phyloP scores from a whole-genome alignment of 2,797 vertebrate species.

The Spatula versicolor region DNA sequence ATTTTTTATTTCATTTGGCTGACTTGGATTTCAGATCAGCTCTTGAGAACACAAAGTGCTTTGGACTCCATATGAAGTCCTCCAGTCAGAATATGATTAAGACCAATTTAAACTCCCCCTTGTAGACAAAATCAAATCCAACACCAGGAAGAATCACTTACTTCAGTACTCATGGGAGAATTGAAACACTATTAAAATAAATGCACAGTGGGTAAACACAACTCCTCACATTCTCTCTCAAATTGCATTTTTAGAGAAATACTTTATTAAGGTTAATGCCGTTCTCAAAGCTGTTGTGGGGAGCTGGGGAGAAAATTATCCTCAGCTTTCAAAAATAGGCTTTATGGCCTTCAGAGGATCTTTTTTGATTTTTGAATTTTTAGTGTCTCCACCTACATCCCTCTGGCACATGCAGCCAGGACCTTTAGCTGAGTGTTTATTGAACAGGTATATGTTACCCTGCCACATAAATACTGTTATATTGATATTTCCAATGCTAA shows the following conservation, averaged over 20 bases:
- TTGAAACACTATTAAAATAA: slow-evolving; percentile 29
- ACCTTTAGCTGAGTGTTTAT: not conserved
- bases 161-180: slow-evolving; percentile 32
- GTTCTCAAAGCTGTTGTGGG: not conserved
- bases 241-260: slow-evolving; percentile 30
- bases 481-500: not conserved
- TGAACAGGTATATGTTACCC: not conserved
- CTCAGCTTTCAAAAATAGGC: slow-evolving; percentile 24
- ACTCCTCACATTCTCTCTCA: not conserved
- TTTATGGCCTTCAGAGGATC: slow-evolving; percentile 37
- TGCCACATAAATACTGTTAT: not conserved
- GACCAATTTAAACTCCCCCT: slow-evolving; percentile 36
- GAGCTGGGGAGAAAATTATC: not conserved
- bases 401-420: not conserved
- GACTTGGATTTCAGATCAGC: slow-evolving; percentile 9
- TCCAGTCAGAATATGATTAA: slow-evolving; percentile 48
- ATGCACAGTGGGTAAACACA: not conserved
- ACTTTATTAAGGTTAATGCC: slow-evolving; percentile 42
- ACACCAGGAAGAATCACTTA: slow-evolving; percentile 45
- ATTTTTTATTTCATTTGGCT: slow-evolving; percentile 4
- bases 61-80: slow-evolving; percentile 32
- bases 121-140: slow-evolving; percentile 33
- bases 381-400: not conserved
- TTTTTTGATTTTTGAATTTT: slow-evolving; percentile 18
- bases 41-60: slow-evolving; percentile 24